phyloP scores from a whole-genome alignment of 2,797 vertebrate genomes.

The Percopsis omiscomaycus region DNA sequence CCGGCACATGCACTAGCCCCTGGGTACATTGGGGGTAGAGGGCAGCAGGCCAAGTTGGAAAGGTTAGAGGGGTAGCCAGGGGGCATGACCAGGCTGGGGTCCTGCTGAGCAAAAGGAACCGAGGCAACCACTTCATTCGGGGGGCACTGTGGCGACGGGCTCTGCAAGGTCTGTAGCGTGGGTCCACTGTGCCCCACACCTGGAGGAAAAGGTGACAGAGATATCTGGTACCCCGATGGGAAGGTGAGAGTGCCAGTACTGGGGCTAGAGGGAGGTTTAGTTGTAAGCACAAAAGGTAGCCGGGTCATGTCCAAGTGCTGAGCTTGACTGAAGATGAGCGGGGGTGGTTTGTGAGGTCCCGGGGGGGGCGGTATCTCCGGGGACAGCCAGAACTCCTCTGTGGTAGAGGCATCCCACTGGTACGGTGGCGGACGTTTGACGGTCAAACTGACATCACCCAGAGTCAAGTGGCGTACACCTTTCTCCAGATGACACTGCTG shows the following conservation, averaged over 20 bases:
- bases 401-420: constrained; percentile 90
- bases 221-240: constrained; percentile 87
- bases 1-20: constrained; percentile 89
- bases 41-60: constrained; percentile 88
- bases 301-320: constrained; percentile 93
- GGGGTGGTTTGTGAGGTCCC: constrained; percentile 85
- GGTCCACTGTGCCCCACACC: constrained; percentile 79
- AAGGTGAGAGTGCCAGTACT: constrained; percentile 85
- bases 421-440: constrained; percentile 93
- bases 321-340: constrained; percentile 86
- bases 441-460: constrained; percentile 70
- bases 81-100: constrained; percentile 84
- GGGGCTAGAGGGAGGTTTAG: constrained; percentile 88
- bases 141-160: constrained; percentile 79
- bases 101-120: constrained; percentile 86
- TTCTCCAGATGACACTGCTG: constrained; percentile 86
- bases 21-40: constrained; percentile 96
- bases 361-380: constrained; percentile 85
- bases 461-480: constrained; percentile 75
- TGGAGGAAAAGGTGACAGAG: constrained; percentile 85
- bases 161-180: constrained; percentile 85
- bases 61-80: constrained; percentile 88
- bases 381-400: constrained; percentile 95
- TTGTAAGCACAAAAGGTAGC: constrained; percentile 87
- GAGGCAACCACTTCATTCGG: constrained; percentile 85